phyloP scores from a whole-genome alignment of 1,140 invertebrate genomes.

The Neelides sp. region DNA sequence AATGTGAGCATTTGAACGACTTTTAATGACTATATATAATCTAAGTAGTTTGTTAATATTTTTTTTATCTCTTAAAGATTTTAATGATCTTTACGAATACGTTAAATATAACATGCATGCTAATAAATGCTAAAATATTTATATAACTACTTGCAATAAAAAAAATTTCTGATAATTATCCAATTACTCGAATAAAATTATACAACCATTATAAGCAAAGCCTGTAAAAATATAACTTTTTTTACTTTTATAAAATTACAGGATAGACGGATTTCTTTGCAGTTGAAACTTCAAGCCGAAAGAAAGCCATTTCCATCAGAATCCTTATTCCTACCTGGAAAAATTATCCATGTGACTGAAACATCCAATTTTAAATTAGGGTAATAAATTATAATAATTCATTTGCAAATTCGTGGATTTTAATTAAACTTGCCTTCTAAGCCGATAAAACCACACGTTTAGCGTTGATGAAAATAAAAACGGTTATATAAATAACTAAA shows the following conservation, averaged over 20 bases:
- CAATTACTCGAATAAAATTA: too few species aligned
- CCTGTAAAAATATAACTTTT: not conserved
- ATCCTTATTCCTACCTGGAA: slow-evolving; percentile 53
- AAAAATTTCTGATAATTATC: too few species aligned
- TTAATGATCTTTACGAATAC: too few species aligned
- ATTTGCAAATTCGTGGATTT: not conserved
- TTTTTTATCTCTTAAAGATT: too few species aligned
- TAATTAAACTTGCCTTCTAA: not conserved
- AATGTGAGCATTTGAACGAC: too few species aligned
- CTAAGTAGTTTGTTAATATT: too few species aligned
- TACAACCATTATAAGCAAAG: not conserved
- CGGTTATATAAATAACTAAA: too few species aligned
- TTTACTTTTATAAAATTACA: not conserved
- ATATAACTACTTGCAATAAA: too few species aligned
- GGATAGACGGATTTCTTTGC: not conserved
- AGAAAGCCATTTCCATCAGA: slow-evolving; percentile 53
- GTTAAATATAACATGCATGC: too few species aligned
- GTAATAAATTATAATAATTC: slow-evolving; percentile 4
- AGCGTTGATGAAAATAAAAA: too few species aligned
- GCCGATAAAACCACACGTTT: not conserved
- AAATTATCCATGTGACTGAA: slow-evolving; percentile 51
- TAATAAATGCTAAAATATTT: too few species aligned
- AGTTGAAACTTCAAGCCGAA: slow-evolving; percentile 39
- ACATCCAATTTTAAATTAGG: slow-evolving; percentile 9
- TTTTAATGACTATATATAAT: too few species aligned